Base-by-base conservation (phyloP, 1,140 invertebrate species). In the Drosophila albomicans region DNA sequence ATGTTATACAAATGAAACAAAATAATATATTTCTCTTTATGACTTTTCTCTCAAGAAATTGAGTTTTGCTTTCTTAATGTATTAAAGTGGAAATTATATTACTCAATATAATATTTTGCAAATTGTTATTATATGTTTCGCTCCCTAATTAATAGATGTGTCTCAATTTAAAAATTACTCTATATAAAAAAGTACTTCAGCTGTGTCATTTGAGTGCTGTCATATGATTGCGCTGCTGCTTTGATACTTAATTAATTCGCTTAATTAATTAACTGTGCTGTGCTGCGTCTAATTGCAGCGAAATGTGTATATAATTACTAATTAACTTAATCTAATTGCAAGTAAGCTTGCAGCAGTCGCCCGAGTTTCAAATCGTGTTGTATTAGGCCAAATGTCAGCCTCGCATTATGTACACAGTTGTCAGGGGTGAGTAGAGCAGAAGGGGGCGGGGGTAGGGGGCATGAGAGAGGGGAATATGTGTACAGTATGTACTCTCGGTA, bases 271-370 rank as follows among this genome's bases (percentile, higher is more conserved):
- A 43, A 49, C 11, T 46, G 16, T 30, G 30, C 11, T 46, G 35
- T 25, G 32, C 45, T 48, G 38, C 67, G 57, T 51, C 48, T 54
- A 64, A 65, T 52, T 52, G 48, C 68, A 54, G 75, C 5, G 51
- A 38, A 28, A 28, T 71, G 41, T 72, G 69, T 20, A 30, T 20
- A 30, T 85, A 81, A 86, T 86, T 71, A 86, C 79, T 85, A 85
- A 86, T 85, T 85, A 86, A 78, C 59, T 75, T 69, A 81, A 68
- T 78, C 73, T 79, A 85, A 74, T 76, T 81, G 68, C 67, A 68
- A 62, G 75, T 75, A 63, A 78, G 81, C 78, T 86, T 25, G 38
- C 35, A 52, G 10, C 28, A 41, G 35, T 41, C 56, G 46, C 25
- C 6, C 35, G 32, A 35, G 15, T 68, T 68, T 59, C 28, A 48